A percentile compares a stretch with the other conserved stretches of the same genome.
These are phyloP conservation scores for Adrianichthys oophorus DNA, from an alignment of 2,797 vertebrate species.

Conservation along the genomic window DNA sequence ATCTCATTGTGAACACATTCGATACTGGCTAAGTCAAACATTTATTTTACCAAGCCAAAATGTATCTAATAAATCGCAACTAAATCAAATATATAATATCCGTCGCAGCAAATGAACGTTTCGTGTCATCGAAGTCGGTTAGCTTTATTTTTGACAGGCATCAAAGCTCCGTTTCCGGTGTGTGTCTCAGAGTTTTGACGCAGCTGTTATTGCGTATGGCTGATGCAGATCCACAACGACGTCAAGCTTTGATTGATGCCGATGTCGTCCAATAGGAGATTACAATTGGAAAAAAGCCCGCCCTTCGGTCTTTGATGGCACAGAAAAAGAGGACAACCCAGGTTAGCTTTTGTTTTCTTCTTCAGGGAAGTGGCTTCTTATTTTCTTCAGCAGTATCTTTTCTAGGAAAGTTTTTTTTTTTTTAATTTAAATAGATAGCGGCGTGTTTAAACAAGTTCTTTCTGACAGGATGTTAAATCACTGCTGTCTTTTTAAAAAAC, in stretches of 20 bases:
- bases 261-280: slow-evolving; percentile 57
- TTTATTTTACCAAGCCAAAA: neutral
- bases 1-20: neutral
- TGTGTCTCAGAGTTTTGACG: slow-evolving; percentile 26
- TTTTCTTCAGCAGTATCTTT: too few species aligned
- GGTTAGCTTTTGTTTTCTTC: slow-evolving; percentile 24
- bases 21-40: neutral
- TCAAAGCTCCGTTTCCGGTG: slow-evolving; percentile 18
- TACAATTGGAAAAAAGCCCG: slow-evolving; percentile 22
- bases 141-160: slow-evolving; percentile 37
- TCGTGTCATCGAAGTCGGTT: too few species aligned
- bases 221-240: slow-evolving; percentile 61
- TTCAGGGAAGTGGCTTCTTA: neutral
- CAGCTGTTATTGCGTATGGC: slow-evolving; percentile 44
- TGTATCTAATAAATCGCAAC: neutral
- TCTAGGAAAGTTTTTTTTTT: too few species aligned
- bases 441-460: too few species aligned
- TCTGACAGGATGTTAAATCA: too few species aligned
- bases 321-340: slow-evolving; percentile 43
- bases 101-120: neutral
- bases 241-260: slow-evolving; percentile 61
- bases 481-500: too few species aligned
- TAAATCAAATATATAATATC: too few species aligned
- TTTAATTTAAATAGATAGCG: too few species aligned
- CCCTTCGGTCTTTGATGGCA: slow-evolving; percentile 30